phyloP scores from a whole-genome alignment of 2,113 vertebrate genomes.

The Maccullochella peelii region DNA sequence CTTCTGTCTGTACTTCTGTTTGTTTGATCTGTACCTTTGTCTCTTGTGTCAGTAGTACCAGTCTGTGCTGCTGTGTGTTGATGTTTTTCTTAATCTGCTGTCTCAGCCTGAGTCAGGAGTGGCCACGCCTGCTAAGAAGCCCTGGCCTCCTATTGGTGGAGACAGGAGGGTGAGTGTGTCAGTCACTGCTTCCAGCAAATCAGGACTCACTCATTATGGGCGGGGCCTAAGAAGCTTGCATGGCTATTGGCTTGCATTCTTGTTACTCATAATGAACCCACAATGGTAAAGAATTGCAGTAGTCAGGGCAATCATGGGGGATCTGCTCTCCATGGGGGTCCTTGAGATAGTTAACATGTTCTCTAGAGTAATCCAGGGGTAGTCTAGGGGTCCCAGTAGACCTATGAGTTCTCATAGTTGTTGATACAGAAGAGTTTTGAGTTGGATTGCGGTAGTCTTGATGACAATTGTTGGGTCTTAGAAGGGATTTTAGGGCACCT shows the following conservation, averaged over 20 bases:
- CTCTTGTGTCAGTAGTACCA: neutral
- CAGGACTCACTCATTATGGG: neutral
- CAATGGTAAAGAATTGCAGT: neutral
- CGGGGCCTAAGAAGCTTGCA: slow-evolving; percentile 35
- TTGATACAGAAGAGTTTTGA: no score
- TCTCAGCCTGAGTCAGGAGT: slow-evolving; percentile 72
- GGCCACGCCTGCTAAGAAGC: slow-evolving; percentile 77
- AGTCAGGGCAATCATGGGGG: no score
- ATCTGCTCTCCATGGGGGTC: no score
- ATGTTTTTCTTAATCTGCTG: slow-evolving; percentile 43
- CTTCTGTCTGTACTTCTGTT: neutral
- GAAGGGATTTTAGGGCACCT: no score
- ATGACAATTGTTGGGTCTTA: no score
- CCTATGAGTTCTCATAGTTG: no score
- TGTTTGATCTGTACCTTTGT: neutral
- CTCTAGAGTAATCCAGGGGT: no score
- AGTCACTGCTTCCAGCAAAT: slow-evolving; percentile 42
- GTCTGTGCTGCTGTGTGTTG: neutral
- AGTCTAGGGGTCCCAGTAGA: no score
- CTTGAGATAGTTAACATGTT: no score
- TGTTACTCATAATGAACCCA: slow-evolving; percentile 37
- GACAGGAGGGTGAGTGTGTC: slow-evolving; percentile 80
- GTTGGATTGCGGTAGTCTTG: no score
- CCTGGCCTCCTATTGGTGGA: slow-evolving; percentile 75
- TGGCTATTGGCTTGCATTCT: slow-evolving; percentile 54